Evolutionary conservation across 64 coral and sea anemone species (phyloP).

Genomic region (Actinia equina): DNA sequence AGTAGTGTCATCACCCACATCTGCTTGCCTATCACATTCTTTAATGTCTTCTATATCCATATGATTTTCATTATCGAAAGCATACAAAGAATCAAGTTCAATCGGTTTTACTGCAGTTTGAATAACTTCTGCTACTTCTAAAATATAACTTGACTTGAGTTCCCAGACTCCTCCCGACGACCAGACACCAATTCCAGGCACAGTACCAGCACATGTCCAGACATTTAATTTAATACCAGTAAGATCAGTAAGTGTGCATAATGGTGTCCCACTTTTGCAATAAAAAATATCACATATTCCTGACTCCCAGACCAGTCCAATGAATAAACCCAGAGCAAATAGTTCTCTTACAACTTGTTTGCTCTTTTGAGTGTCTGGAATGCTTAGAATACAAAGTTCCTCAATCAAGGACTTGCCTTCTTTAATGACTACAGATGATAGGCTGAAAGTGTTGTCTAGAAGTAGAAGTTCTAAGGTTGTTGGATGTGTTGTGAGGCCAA

Average conservation of each 20-base stretch:
- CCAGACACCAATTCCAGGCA: slow-evolving; percentile 59
- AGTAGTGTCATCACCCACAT: neutral
- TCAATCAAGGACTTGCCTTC: slow-evolving; percentile 42
- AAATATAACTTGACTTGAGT: slow-evolving; percentile 50
- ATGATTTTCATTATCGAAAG: neutral
- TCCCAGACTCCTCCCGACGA: slow-evolving; percentile 63
- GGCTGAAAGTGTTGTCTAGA: slow-evolving; percentile 27
- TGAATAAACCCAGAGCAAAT: slow-evolving; percentile 61
- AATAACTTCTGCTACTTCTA: slow-evolving; percentile 57
- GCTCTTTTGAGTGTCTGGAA: neutral
- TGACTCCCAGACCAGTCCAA: slow-evolving; percentile 41
- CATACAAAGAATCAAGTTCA: neutral
- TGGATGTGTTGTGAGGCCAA: slow-evolving; percentile 47
- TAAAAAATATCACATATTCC: slow-evolving; percentile 58
- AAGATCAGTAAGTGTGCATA: slow-evolving; percentile 38
- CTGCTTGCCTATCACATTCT: neutral
- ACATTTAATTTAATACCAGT: slow-evolving; percentile 26
- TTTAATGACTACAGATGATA: slow-evolving; percentile 49
- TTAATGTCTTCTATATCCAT: neutral
- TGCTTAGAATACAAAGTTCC: slow-evolving; percentile 20
- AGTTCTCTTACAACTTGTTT: slow-evolving; percentile 8
- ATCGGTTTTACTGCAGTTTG: slow-evolving; percentile 16
- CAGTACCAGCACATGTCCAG: slow-evolving; percentile 48
- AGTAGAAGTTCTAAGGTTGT: slow-evolving; percentile 66
- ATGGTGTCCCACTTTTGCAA: slow-evolving; percentile 47